Evolutionary conservation across 2,113 vertebrate species (phyloP), one percentile per base, ranked within the genome.

Genomic region (Scatophagus argus): DNA sequence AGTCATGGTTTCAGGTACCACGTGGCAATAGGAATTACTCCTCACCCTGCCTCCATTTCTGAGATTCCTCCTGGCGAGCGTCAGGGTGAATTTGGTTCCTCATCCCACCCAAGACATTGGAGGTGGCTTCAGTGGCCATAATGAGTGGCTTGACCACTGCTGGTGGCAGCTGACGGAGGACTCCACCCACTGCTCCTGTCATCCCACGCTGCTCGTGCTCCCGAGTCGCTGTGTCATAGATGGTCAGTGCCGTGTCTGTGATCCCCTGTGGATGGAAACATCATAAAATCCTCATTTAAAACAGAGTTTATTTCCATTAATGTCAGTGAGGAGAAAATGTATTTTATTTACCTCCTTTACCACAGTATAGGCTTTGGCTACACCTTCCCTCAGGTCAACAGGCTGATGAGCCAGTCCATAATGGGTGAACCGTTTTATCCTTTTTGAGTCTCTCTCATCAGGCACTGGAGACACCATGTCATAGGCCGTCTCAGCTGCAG

Each of bases 11-110:
- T 84, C 58, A 51, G 77, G 32, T 44, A 55, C 17, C 19, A 8
- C 6, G 51, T 46, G 54, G 66, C 65, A 41, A 46, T 4, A 51
- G 36, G 13, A 72, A 23, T 94, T 90, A 97, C 23, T 97, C 96
- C 19, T 97, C 96, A 14, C 94, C 96, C 1, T 95, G 95, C 68
- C 97, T 96, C 98, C 98, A 99, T 38, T 99, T 99, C 93, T 99
- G 98, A 2, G 97, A 97, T 77, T 99, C 98, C 60, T 99, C 98
- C 67, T 99, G 98, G 31, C 98, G 96, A 0, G 97, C 98, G 7
- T 99, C 98, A 0, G 98, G 98, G 75, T 97, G 95, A 60, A 99
- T 99, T 85, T 99, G 98, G 94, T 99, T 99, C 84, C 98, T 96
- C 98, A 99, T 99, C 62, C 98, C 98, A 3, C 97, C 98, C 34